Evolutionary conservation across 2,113 vertebrate genomes (phyloP), one percentile per base, ranked within the genome.

Genomic region (Pelecanus crispus): DNA sequence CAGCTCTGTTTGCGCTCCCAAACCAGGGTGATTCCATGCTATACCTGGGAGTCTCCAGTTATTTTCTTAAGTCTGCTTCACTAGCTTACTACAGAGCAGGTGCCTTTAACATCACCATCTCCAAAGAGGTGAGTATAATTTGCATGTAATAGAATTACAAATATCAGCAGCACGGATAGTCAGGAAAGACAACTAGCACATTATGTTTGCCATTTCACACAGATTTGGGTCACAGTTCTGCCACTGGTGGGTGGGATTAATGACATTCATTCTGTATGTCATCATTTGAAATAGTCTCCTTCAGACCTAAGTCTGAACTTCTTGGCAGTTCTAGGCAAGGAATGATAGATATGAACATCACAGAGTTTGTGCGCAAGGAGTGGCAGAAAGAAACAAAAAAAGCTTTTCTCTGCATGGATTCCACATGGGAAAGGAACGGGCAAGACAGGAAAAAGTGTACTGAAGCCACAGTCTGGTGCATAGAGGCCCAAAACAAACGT

Each of bases 51-150:
- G 72, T 98, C 71, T 97, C 97, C 2, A 91, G 65, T 67, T 98
- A 97, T 79, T 97, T 98, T 83, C 94, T 98, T 36, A 92, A 88
- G 17, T 97, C 97, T 25, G 97, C 97, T 11, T 98, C 96, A n/a
- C 93, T 97, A 45, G 94, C 97, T 44, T 95, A 98, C 74, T 98
- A 96, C 66, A 90, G 49, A 63, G 90, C 97, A 21, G 97, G 97
- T 15, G 95, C 88, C 34, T 97, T 97, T 71, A 85, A 96, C 8
- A 49, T 95, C 90, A 93, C 59, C 6, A 38, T 97, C 45, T 95
- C 95, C 2, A 2, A 96, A 94, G 97, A 97, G 90, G 96, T 98
- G 25, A 97, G 93, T 71, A 58, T 61, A 45, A 72, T 65, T 90
- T 90, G 28, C 31, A 26, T 52, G 15, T 71, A 61, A 34, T 17